A percentile compares a stretch with the other conserved stretches of the same genome.
Evolutionary conservation across 2,888 invertebrate genomes (phyloP).

Genomic region (Monoplex corrugatus): DNA sequence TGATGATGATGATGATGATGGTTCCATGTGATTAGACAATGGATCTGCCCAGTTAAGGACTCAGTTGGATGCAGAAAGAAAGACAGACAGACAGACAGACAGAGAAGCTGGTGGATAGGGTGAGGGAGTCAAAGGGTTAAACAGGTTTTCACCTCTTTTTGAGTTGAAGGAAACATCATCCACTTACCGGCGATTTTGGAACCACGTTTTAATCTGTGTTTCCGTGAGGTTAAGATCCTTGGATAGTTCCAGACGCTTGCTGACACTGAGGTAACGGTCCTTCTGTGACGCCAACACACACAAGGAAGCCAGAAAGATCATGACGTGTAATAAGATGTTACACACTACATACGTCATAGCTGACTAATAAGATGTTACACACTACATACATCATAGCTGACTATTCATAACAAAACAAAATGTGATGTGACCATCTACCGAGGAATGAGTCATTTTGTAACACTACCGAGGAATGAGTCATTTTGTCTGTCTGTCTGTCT

Average conservation of each 20-base stretch:
- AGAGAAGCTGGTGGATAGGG: background rate
- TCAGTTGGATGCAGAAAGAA: background rate
- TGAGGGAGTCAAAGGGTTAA: background rate
- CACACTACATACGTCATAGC: background rate
- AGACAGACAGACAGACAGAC: background rate
- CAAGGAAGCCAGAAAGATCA: background rate
- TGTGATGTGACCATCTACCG: too few species aligned
- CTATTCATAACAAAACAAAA: too few species aligned
- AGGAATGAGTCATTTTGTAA: too few species aligned
- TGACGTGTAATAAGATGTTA: too few species aligned
- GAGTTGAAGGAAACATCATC: background rate
- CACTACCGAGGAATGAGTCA: too few species aligned
- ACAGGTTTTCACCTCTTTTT: too few species aligned
- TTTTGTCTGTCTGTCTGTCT: too few species aligned
- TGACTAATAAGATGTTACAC: background rate
- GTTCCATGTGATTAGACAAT: too few species aligned
- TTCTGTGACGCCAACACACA: conserved; percentile 82
- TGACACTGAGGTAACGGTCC: conserved; percentile 97
- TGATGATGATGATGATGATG: too few species aligned
- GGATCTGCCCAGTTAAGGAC: too few species aligned
- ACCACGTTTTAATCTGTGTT: conserved; percentile 98
- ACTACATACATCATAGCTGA: too few species aligned
- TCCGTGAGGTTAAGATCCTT: conserved; percentile 93
- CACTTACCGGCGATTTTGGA: conserved; percentile 89
- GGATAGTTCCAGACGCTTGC: conserved; percentile 95